Evolutionary conservation across 1,140 invertebrate species (phyloP), one percentile per base, ranked within the genome.

Genomic region (Drosophila triauraria): DNA sequence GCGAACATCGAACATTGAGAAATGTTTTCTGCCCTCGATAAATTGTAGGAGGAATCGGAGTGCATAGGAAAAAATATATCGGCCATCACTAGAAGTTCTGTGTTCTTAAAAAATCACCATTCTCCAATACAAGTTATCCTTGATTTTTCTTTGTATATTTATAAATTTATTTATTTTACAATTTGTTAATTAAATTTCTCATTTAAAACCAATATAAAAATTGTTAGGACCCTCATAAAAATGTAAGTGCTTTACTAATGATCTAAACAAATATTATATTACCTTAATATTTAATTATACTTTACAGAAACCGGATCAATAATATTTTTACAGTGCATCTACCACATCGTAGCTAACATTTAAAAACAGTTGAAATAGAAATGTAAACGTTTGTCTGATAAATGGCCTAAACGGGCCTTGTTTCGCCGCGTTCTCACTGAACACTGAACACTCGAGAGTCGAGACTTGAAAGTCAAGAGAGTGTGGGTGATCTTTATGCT

Each of bases 321-420:
- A n/a, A 27, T 23, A 40, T 51, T 69, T 70, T 40, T 13, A 1
- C 40, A 13, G 48, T 70, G 63, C 30, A 48, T 8, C 25, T 2
- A 51, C 57, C 63, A 42, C 60, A 76, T 76, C 57, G 47, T 43
- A 54, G 75, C 69, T 74, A 84, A 85, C 81, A 84, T 84, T 84
- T 84, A 83, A 83, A 85, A 80, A 77, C 82, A 68, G 54, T 85
- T 68, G 48, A 70, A 85, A 84, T 84, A 80, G 70, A 83, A 83
- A 84, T 83, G 80, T 83, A 79, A 83, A 75, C 75, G 69, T 70
- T 71, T 48, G 35, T 48, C 57, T 84, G 81, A 84, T 84, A 84
- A 85, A 84, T 72, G 53, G 69, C 68, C 53, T 51, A 72, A 72
- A 72, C 53, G 53, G 67, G 69, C 53, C 67, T 50, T 72, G 68